Evolutionary conservation across 2,888 invertebrate genomes (phyloP).

Genomic region (Frankliniella intonsa): DNA sequence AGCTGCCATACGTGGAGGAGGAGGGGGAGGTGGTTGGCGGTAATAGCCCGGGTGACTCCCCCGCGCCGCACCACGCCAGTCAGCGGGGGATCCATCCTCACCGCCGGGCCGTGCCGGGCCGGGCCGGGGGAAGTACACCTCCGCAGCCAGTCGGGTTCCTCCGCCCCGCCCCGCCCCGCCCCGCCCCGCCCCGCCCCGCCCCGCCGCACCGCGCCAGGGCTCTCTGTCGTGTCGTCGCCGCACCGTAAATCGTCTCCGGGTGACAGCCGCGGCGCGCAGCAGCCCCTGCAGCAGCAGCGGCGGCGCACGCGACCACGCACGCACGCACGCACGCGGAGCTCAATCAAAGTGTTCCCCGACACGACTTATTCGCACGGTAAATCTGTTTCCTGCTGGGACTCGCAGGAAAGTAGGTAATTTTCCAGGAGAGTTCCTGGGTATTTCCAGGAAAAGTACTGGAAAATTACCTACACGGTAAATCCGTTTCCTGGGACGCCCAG

Average conservation of each 20-base stretch:
- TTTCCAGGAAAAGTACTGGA: too few relatives aligned
- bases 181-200: neutral
- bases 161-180: neutral
- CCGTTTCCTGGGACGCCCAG: too few relatives aligned
- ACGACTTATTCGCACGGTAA: too few relatives aligned
- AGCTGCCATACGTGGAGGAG: too few relatives aligned
- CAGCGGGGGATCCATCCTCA: neutral
- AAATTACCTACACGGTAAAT: too few relatives aligned
- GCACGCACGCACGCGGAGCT: neutral
- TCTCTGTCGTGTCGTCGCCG: neutral
- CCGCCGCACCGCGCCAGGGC: neutral
- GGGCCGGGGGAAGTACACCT: neutral
- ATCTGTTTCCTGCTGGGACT: too few relatives aligned
- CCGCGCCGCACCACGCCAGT: neutral
- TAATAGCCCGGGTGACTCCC: neutral
- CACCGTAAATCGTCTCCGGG: constrained; percentile 4
- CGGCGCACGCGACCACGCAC: neutral
- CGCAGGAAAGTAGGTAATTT: too few relatives aligned
- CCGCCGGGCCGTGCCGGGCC: neutral
- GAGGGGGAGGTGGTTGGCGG: too few relatives aligned
- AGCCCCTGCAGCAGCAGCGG: neutral
- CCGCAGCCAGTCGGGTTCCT: neutral
- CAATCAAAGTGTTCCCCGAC: too few relatives aligned
- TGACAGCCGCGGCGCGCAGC: neutral
- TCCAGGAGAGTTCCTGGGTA: too few relatives aligned